phyloP scores from a whole-genome alignment of 2,113 vertebrate genomes.

The Guaruba guarouba region DNA sequence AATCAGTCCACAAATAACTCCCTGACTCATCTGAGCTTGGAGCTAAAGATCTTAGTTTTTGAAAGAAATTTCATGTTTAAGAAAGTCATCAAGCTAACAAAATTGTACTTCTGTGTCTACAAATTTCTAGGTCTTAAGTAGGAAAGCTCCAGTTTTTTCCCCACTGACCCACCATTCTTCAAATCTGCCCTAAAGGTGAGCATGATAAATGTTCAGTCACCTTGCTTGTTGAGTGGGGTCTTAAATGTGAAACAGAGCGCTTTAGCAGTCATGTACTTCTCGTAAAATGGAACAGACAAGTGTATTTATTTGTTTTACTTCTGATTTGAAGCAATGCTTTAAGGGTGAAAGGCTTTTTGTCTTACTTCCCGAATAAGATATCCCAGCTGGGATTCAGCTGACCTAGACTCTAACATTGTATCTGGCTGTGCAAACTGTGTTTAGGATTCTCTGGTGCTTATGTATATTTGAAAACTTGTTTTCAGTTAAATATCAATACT shows the following conservation, averaged over 20 bases:
- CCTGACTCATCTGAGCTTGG: background rate
- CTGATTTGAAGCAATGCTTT: background rate
- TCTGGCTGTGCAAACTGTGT: accelerated
- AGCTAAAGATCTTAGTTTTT: background rate
- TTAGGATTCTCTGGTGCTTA: background rate
- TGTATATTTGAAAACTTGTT: background rate
- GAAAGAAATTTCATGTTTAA: background rate
- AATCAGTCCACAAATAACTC: background rate
- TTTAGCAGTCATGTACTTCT: background rate
- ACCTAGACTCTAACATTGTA: background rate
- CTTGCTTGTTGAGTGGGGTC: background rate
- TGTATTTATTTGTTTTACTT: background rate
- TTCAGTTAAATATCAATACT: no score
- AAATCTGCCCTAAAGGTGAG: background rate
- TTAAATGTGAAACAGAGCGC: background rate
- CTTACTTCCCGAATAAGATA: background rate
- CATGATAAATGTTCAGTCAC: background rate
- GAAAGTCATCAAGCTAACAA: accelerated
- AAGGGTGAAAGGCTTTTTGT: background rate
- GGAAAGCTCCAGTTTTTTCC: background rate
- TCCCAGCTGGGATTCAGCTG: background rate
- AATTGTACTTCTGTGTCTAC: background rate
- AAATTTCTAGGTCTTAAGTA: background rate
- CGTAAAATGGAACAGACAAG: background rate
- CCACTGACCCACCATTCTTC: background rate